phyloP scores from a whole-genome alignment of 2,113 vertebrate species.

The Dromaius novaehollandiae region DNA sequence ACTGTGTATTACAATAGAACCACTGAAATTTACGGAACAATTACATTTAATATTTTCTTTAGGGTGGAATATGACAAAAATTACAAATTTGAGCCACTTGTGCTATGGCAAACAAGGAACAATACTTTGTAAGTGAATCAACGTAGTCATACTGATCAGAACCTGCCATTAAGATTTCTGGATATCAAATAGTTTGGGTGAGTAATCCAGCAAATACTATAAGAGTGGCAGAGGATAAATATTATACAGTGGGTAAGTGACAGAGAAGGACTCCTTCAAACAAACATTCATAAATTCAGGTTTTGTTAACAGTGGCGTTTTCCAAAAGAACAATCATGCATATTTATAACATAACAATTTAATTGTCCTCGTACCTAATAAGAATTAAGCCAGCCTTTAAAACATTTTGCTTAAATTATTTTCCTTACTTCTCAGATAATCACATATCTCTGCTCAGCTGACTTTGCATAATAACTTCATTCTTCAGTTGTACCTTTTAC shows the following conservation, averaged over 20 bases:
- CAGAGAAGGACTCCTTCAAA: background rate
- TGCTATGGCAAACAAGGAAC: background rate
- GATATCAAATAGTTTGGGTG: background rate
- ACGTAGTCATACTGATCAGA: background rate
- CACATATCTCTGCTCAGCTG: background rate
- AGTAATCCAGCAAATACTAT: background rate
- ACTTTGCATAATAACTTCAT: background rate
- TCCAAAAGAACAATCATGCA: background rate
- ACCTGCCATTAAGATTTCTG: background rate
- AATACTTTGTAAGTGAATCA: background rate
- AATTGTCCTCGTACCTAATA: background rate
- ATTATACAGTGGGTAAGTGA: rapidly evolving
- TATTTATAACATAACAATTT: background rate
- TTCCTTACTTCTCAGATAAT: background rate
- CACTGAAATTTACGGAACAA: background rate
- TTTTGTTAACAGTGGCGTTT: background rate
- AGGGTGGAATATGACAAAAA: background rate
- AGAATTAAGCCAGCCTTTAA: background rate
- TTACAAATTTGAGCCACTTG: background rate
- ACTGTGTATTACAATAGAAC: background rate
- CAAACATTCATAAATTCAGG: background rate
- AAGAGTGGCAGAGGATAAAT: background rate
- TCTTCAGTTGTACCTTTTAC: background rate
- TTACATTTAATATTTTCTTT: background rate
- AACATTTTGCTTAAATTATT: background rate